A percentile compares a stretch with the other conserved stretches of the same genome.
These are phyloP conservation scores for Halichoerus grypus DNA, from an alignment of 2,113 vertebrate genomes.

Conservation along the genomic window DNA sequence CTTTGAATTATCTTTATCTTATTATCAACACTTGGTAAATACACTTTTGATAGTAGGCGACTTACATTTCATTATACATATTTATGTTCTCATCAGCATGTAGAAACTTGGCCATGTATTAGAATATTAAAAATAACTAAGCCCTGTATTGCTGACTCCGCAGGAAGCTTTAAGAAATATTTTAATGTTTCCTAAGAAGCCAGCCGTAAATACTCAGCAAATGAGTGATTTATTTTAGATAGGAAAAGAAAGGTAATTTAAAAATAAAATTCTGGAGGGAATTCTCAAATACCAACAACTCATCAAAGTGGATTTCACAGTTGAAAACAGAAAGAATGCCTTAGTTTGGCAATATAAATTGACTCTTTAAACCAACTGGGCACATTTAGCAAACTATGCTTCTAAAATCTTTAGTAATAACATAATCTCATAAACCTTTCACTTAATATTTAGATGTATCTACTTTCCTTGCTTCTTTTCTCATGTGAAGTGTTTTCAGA, in stretches of 20 bases:
- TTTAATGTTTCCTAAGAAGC: conserved; percentile 22
- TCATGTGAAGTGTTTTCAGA: not conserved
- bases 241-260: not conserved
- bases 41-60: not conserved
- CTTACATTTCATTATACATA: not conserved
- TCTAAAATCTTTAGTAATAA: not conserved
- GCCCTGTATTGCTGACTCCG: not conserved
- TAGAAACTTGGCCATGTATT: conserved; percentile 7
- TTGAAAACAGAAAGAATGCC: not conserved
- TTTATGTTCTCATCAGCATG: conserved; percentile 45
- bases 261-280: not conserved
- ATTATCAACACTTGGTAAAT: not conserved
- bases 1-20: not conserved
- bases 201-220: conserved; percentile 23
- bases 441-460: not conserved
- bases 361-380: not conserved
- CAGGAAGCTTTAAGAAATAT: not conserved
- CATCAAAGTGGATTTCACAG: conserved; percentile 27
- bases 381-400: not conserved
- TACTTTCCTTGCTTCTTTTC: not conserved
- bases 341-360: not conserved
- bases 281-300: conserved; percentile 5
- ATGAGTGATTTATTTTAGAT: conserved; percentile 43
- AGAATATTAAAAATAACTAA: conserved; percentile 34
- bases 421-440: not conserved